Percentiles rank a stretch among this genome's conserved stretches.
Conservation (phyloP, 2,113 vertebrate species). For the Istiophorus platypterus region DNA sequence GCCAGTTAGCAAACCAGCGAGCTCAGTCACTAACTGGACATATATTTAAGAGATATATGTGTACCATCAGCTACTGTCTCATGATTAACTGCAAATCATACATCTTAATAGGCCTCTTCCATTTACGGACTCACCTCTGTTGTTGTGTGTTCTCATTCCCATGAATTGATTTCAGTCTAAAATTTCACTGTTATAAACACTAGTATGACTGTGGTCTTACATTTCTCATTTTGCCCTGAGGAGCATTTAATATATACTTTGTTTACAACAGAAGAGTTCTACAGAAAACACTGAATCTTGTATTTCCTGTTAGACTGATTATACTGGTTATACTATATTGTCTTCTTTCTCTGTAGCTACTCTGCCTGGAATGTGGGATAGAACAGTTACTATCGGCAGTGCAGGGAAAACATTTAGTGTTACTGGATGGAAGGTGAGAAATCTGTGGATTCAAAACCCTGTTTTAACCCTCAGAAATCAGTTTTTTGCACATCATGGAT, state of each 20-base stretch:
- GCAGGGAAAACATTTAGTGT: constrained; percentile 97
- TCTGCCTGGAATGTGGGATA: constrained; percentile 98
- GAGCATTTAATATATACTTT: background rate
- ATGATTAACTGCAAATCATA: background rate
- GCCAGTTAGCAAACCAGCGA: no score
- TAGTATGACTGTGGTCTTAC: background rate
- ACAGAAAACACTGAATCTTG: background rate
- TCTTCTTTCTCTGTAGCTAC: constrained; percentile 82
- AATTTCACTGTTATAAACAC: background rate
- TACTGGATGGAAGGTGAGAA: constrained; percentile 96
- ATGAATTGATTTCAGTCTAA: background rate
- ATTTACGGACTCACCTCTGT: background rate
- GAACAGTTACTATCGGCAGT: constrained; percentile 94
- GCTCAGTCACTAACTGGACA: no score
- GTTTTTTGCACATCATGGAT: background rate
- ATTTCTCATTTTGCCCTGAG: background rate
- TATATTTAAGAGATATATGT: background rate
- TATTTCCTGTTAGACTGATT: background rate
- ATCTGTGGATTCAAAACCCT: background rate
- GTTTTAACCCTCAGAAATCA: background rate
- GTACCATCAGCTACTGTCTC: background rate
- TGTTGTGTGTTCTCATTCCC: no score
- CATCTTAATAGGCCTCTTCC: background rate
- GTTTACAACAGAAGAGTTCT: background rate
- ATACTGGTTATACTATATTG: background rate